Percentiles rank a stretch among this genome's conserved stretches.
Conservation (phyloP, 2,113 vertebrate species). For the Coracopsis vasa region DNA sequence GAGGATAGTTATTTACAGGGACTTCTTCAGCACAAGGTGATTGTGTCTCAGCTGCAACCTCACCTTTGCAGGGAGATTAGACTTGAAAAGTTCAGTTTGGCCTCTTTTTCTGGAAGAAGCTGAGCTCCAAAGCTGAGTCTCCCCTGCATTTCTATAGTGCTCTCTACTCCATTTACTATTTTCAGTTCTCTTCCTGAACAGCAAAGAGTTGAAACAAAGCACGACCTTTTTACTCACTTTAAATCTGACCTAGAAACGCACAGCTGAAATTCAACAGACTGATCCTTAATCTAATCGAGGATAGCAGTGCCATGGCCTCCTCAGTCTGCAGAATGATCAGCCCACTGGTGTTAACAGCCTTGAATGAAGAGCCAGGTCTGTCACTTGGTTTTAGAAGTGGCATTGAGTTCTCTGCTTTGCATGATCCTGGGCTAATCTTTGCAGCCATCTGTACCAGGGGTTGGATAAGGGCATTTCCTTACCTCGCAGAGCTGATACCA, state of each 20-base stretch:
- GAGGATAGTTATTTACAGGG: background rate
- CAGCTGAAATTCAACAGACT: background rate
- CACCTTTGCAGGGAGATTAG: background rate
- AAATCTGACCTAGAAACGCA: background rate
- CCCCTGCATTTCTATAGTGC: background rate
- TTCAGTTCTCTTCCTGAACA: background rate
- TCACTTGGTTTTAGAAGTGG: background rate
- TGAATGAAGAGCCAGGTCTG: background rate
- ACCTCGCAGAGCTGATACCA: accelerated
- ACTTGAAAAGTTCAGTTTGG: background rate
- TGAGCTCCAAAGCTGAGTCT: background rate
- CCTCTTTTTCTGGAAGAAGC: background rate
- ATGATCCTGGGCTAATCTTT: background rate
- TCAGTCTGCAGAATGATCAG: background rate
- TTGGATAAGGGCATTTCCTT: background rate
- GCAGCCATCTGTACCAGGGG: background rate
- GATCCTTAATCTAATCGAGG: background rate
- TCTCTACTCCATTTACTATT: background rate
- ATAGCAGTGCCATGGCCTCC: background rate
- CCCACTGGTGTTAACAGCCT: background rate
- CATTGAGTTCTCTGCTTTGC: background rate
- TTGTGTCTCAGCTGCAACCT: background rate
- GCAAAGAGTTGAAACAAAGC: background rate
- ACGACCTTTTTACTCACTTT: background rate
- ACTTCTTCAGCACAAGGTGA: background rate